Percentiles rank a stretch among this genome's conserved stretches.
Conservation (phyloP, 2,797 vertebrate genomes). For the Lagodon rhomboides region DNA sequence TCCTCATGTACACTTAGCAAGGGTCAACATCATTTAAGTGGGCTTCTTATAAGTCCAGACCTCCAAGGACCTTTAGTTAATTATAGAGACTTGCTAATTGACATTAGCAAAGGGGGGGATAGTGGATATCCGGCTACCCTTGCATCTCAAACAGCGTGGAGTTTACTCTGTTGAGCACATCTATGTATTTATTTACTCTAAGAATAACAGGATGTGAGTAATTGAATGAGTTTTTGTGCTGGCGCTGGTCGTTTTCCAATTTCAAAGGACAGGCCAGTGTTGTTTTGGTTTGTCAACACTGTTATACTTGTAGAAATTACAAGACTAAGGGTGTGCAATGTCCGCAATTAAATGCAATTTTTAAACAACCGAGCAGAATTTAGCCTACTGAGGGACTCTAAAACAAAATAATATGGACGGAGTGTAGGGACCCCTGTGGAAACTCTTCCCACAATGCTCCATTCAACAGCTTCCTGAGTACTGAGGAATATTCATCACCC, state of each 20-base stretch:
- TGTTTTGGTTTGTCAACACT: not conserved
- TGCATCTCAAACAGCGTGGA: not conserved
- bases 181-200: not conserved
- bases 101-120: not conserved
- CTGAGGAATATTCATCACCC: constrained; percentile 64
- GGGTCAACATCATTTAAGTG: not conserved
- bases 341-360: not conserved
- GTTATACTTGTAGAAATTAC: not conserved
- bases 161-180: not conserved
- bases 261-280: not conserved
- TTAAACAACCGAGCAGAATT: not conserved
- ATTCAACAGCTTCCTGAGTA: constrained; percentile 64
- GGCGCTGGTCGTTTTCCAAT: not conserved
- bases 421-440: constrained; percentile 19
- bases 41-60: not conserved
- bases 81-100: not conserved
- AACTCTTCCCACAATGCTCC: constrained; percentile 48
- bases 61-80: not conserved
- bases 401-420: not conserved
- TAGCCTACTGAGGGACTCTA: not conserved
- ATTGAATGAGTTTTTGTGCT: constrained; percentile 26
- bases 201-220: constrained; percentile 39
- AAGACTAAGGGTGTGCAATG: not conserved
- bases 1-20: not conserved
- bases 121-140: not conserved